A percentile compares a stretch with the other conserved stretches of the same genome.
These are phyloP conservation scores for Masticophis lateralis DNA, from an alignment of 2,797 vertebrate genomes.

Conservation along the genomic window DNA sequence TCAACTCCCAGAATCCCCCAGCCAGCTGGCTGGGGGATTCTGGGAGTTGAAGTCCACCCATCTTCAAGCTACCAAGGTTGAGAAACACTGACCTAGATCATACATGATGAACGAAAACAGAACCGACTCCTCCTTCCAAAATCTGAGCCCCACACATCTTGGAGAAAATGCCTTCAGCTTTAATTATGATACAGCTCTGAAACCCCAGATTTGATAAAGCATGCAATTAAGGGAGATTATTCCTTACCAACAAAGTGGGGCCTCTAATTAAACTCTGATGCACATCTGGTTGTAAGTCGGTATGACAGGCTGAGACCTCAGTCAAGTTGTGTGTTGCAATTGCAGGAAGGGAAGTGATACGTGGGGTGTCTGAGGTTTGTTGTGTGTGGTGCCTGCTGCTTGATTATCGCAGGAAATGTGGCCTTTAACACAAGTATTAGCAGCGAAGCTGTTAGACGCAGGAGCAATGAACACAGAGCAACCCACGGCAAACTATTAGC, in stretches of 20 bases:
- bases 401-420: not conserved
- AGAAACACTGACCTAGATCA: no score
- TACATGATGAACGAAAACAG: not conserved
- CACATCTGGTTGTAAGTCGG: slow-evolving; percentile 44
- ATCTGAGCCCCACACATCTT: slow-evolving; percentile 28
- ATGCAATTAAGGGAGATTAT: slow-evolving; percentile 61
- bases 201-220: slow-evolving; percentile 58
- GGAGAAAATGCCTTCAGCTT: slow-evolving; percentile 51
- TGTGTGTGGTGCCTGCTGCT: not conserved
- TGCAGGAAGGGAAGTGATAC: slow-evolving; percentile 28
- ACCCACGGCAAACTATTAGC: not conserved
- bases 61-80: no score
- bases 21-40: no score
- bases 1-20: no score
- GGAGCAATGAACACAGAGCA: not conserved
- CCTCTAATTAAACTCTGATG: slow-evolving; percentile 63
- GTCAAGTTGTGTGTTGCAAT: slow-evolving; percentile 34
- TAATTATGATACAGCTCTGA: slow-evolving; percentile 44
- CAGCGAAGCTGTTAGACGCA: not conserved
- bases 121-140: not conserved
- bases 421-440: not conserved
- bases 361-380: slow-evolving; percentile 35
- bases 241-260: slow-evolving; percentile 56
- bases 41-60: no score
- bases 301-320: slow-evolving; percentile 43